Percentiles rank a stretch among this genome's conserved stretches.
Evolutionary conservation across 2,888 invertebrate species (phyloP).

Genomic region (Coleophora flavipennella): DNA sequence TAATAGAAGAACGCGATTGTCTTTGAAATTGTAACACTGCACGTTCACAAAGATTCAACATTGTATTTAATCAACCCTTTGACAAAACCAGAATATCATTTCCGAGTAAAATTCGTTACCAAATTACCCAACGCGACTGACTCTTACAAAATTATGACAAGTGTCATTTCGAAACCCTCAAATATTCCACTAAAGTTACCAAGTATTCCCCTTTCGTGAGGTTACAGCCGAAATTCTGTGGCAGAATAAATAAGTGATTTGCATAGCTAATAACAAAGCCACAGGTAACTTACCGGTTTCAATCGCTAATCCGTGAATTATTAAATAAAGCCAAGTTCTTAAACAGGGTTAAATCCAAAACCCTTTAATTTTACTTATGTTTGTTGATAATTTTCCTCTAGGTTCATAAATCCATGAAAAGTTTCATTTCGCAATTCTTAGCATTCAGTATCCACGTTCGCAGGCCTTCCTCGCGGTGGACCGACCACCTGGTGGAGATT

Average conservation of each 20-base stretch:
- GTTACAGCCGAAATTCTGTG: conserved; percentile 22
- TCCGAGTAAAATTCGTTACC: neutral
- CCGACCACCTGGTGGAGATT: no score
- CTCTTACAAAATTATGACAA: neutral
- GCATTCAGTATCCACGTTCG: no score
- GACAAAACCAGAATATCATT: neutral
- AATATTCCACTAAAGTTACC: conserved; percentile 20
- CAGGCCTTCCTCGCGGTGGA: no score
- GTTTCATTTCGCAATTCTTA: no score
- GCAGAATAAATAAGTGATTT: conserved; percentile 69
- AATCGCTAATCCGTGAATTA: conserved; percentile 37
- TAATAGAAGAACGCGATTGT: no score
- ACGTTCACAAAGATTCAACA: no score
- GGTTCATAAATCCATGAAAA: no score
- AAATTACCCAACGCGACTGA: neutral
- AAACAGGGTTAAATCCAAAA: neutral
- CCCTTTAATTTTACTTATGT: no score
- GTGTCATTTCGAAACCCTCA: neutral
- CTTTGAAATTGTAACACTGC: no score
- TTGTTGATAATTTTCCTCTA: no score
- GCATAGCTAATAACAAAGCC: conserved; percentile 66
- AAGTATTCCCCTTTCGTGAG: conserved; percentile 29
- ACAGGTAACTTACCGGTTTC: conserved; percentile 28
- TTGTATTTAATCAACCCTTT: no score
- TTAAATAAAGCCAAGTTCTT: conserved; percentile 4